A percentile compares a stretch with the other conserved stretches of the same genome.
phyloP scores from a whole-genome alignment of 2,113 vertebrate species.

The Alexandromys fortis region DNA sequence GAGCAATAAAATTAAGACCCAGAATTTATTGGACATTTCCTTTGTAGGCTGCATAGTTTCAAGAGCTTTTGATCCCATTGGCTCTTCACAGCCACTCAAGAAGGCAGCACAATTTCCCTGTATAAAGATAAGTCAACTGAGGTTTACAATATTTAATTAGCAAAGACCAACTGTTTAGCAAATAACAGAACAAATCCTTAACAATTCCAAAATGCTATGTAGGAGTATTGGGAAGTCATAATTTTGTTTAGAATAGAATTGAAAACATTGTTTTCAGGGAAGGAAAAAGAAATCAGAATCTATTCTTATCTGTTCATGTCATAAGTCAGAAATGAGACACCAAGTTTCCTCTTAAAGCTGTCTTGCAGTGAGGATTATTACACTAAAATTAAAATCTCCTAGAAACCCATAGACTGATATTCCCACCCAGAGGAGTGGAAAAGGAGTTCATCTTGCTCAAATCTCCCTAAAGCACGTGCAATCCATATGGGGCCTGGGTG shows the following conservation, averaged over 20 bases:
- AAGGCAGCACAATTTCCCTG: neutral
- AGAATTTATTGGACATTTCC: slow-evolving; percentile 28
- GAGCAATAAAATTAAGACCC: slow-evolving; percentile 43
- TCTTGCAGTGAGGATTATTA: slow-evolving; percentile 38
- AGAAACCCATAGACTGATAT: slow-evolving; percentile 40
- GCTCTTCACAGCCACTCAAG: neutral
- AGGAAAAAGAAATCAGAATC: neutral
- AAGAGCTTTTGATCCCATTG: slow-evolving; percentile 17
- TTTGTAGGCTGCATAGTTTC: neutral
- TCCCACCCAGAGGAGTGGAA: slow-evolving; percentile 19
- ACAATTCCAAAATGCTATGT: neutral
- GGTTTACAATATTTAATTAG: neutral
- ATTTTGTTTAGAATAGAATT: neutral
- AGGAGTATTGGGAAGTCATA: neutral
- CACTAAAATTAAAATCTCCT: slow-evolving; percentile 36
- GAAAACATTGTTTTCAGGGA: neutral
- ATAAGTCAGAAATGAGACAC: neutral
- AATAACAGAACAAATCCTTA: neutral
- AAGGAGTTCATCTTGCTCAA: slow-evolving; percentile 56
- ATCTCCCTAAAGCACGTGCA: slow-evolving; percentile 66
- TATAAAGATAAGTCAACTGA: slow-evolving; percentile 33
- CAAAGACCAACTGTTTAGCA: slow-evolving; percentile 28
- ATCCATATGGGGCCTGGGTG: slow-evolving; percentile 66
- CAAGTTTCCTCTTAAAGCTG: slow-evolving; percentile 7
- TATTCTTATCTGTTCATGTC: slow-evolving; percentile 2